phyloP scores from a whole-genome alignment of 2,797 vertebrate species.

The Alca torda region DNA sequence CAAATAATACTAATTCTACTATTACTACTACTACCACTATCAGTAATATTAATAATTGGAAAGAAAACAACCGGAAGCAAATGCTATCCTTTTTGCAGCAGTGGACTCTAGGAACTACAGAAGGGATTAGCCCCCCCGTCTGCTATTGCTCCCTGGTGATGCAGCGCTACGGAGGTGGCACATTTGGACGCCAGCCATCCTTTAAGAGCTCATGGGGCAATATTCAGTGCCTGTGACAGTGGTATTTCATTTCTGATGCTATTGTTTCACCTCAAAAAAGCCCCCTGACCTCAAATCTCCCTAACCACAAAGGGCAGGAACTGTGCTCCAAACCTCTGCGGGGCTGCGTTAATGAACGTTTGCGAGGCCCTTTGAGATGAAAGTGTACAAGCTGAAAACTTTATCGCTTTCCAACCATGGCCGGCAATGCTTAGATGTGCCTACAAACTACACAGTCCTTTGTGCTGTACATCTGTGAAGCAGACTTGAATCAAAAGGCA shows the following conservation, averaged over 20 bases:
- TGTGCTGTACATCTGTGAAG: background rate
- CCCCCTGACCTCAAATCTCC: background rate
- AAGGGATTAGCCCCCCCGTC: background rate
- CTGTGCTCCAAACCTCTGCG: background rate
- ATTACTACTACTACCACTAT: constrained; percentile 25
- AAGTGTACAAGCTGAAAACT: background rate
- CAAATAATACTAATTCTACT: constrained; percentile 71
- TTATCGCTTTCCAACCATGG: background rate
- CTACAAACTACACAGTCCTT: background rate
- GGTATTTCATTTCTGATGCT: background rate
- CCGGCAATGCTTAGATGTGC: background rate
- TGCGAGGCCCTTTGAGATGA: background rate
- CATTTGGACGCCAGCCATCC: background rate
- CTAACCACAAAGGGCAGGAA: background rate
- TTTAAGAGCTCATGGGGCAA: background rate
- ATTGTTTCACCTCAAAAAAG: background rate
- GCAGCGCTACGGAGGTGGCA: background rate
- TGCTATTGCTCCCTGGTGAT: background rate
- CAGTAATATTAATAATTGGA: constrained; percentile 66
- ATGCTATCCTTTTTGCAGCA: background rate
- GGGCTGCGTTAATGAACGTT: background rate
- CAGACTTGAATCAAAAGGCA: background rate
- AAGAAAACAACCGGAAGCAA: constrained; percentile 60
- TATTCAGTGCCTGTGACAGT: background rate
- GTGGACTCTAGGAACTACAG: background rate